Conservation (phyloP, 2,888 invertebrate species). For the Stomorhina lunata region DNA sequence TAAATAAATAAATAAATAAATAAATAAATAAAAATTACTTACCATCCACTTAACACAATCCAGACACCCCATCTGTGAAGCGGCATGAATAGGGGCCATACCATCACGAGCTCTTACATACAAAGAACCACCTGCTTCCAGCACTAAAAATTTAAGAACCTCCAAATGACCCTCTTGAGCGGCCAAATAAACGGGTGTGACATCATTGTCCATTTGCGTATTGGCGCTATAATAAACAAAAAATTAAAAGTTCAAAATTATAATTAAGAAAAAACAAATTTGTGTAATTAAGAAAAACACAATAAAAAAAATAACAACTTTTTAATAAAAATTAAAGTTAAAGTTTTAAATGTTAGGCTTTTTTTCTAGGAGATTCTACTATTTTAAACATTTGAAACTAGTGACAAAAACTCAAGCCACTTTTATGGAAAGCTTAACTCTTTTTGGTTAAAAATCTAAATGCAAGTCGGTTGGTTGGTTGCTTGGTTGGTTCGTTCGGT, state of each 20-base stretch:
- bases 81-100: slow-evolving; percentile 94
- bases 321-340: slow-evolving; percentile 22
- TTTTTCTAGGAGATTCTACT: not conserved
- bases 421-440: not conserved
- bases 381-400: not conserved
- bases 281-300: slow-evolving; percentile 23
- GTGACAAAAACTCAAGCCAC: not conserved
- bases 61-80: slow-evolving; percentile 93
- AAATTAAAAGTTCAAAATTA: slow-evolving; percentile 32
- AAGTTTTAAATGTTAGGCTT: slow-evolving; percentile 58
- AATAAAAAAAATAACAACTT: slow-evolving; percentile 9
- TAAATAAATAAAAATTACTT: slow-evolving; percentile 72
- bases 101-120: slow-evolving; percentile 93
- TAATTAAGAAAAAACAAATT: not conserved
- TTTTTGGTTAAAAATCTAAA: slow-evolving; percentile 1
- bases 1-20: not conserved
- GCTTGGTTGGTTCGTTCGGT: too few species aligned
- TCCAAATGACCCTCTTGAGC: slow-evolving; percentile 94
- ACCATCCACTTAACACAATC: slow-evolving; percentile 96
- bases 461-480: too few species aligned
- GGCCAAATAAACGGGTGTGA: slow-evolving; percentile 93
- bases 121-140: slow-evolving; percentile 90
- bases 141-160: slow-evolving; percentile 90
- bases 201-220: slow-evolving; percentile 95
- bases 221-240: slow-evolving; percentile 85